Evolutionary conservation across 2,888 invertebrate genomes (phyloP).

Genomic region (Drosophila peninsularis): DNA sequence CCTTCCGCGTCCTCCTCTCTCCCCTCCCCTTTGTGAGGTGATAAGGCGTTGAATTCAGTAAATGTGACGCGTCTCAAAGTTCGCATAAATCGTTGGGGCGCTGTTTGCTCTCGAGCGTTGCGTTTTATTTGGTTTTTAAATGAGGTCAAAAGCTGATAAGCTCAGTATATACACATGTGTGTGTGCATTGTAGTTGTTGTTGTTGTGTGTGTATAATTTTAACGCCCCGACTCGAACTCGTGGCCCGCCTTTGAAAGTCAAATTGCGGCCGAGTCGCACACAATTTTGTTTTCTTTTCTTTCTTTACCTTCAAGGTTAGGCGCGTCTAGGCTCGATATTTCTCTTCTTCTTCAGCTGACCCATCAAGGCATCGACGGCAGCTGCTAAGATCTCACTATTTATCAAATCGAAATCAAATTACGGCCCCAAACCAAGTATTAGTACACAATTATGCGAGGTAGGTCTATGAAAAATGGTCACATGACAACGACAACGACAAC

Average conservation of each 20-base stretch:
- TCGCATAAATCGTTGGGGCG: conserved; percentile 60
- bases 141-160: conserved; percentile 80
- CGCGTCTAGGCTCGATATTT: conserved; percentile 28
- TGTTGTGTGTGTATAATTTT: conserved; percentile 44
- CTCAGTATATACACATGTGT: conserved; percentile 6
- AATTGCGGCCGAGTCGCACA: conserved; percentile 34
- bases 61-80: conserved; percentile 63
- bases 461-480: conserved; percentile 71
- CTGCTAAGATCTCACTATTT: conserved; percentile 44
- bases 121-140: conserved; percentile 76
- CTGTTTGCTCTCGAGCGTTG: conserved; percentile 60
- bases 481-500: conserved; percentile 42
- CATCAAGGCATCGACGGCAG: conserved; percentile 43
- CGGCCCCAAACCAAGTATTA: conserved; percentile 23
- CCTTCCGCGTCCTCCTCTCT: neutral
- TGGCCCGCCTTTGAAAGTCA: conserved; percentile 45
- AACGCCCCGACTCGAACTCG: conserved; percentile 58
- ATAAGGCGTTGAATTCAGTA: conserved; percentile 43
- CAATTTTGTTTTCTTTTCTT: conserved; percentile 5
- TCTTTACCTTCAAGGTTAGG: conserved; percentile 51
- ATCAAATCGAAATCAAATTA: conserved; percentile 62
- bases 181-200: neutral
- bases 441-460: conserved; percentile 25
- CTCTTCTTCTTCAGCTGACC: conserved; percentile 24
- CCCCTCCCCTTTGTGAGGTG: conserved; percentile 14